Base-by-base conservation (phyloP, 2,888 invertebrate species). In the Ceramica pisi region DNA sequence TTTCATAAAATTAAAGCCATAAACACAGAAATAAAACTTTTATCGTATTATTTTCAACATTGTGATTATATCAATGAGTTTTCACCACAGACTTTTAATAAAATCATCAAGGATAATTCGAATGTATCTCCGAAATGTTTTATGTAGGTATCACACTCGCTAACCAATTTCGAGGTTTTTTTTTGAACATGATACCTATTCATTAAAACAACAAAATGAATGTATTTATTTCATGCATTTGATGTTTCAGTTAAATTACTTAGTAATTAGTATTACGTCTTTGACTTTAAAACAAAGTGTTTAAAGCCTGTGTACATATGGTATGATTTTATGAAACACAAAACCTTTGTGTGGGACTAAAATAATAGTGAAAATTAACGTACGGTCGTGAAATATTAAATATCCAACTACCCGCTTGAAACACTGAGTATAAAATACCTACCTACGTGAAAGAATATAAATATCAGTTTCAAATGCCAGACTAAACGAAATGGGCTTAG, bases 101-200 rank as follows among this genome's bases (percentile, higher is more conserved):
- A 65, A 78, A 57, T 38, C 69, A 68, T 72, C 61, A 76, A 73
- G 67, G 50, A 35, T 67, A 62, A 81, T 67, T 71, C 31, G 8
- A 71, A 55, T 72, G 72, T 73, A 60, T 50, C 63, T 44, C 59
- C 62, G 19, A 70, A 72, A 76, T 62, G 61, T 61, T 70, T 71
- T 56, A 38, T 61, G 57, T 56, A 38, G 61, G 57, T 68, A 50
- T 59, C 62, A 68, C 48, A 81, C 57, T 72, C 68, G 72, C 74
- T 81, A 76, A 60, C 46, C 31, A 55, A 70, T 72, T 59, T 23
- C 8, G 44, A 62, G 57, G 68, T 61, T 74, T 75, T 74, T 69
- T 78, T 82, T 68, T 62, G 61, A 70, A 67, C 59, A 48, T 67
- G 62, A 72, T 71, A n/a, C n/a, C n/a, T n/a, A 77, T 73, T 82